A percentile compares a stretch with the other conserved stretches of the same genome.
phyloP scores from a whole-genome alignment of 2,113 vertebrate species.

The Pampusana beccarii region DNA sequence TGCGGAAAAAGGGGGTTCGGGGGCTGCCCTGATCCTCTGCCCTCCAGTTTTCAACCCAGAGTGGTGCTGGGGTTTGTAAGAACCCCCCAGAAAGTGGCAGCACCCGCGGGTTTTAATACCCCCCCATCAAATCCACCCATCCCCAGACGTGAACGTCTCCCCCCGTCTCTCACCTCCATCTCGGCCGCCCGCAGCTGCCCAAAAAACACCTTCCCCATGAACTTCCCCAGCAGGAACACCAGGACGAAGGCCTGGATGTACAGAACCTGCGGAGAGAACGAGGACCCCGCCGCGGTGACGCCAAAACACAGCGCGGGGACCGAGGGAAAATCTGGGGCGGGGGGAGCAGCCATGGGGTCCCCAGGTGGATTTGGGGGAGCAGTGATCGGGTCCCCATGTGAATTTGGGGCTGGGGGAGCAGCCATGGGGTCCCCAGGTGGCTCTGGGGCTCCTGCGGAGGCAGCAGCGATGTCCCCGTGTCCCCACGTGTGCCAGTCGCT shows the following conservation, averaged over 20 bases:
- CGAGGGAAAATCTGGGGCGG: too few species aligned
- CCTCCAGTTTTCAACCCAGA: accelerated
- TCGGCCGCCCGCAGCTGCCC: constrained; percentile 92
- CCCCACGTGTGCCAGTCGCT: not conserved
- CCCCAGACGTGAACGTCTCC: too few species aligned
- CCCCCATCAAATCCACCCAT: too few species aligned
- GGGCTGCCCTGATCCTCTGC: accelerated
- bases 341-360: too few species aligned
- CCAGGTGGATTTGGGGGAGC: too few species aligned
- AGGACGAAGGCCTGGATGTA: constrained; percentile 95
- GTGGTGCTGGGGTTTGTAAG: too few species aligned
- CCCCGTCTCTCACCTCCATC: constrained; percentile 85
- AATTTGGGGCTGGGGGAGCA: too few species aligned
- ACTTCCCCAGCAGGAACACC: constrained; percentile 92
- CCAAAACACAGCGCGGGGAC: too few species aligned
- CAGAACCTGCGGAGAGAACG: constrained; percentile 78
- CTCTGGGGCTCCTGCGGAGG: accelerated
- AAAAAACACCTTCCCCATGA: constrained; percentile 96
- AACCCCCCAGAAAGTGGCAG: too few species aligned
- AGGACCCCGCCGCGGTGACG: too few species aligned
- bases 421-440: too few species aligned
- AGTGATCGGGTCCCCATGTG: too few species aligned
- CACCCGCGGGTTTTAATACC: accelerated
- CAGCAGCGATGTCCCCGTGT: not conserved
- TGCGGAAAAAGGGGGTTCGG: not conserved